A percentile compares a stretch with the other conserved stretches of the same genome.
Conservation (phyloP, 2,113 vertebrate species). For the Acinonyx jubatus region DNA sequence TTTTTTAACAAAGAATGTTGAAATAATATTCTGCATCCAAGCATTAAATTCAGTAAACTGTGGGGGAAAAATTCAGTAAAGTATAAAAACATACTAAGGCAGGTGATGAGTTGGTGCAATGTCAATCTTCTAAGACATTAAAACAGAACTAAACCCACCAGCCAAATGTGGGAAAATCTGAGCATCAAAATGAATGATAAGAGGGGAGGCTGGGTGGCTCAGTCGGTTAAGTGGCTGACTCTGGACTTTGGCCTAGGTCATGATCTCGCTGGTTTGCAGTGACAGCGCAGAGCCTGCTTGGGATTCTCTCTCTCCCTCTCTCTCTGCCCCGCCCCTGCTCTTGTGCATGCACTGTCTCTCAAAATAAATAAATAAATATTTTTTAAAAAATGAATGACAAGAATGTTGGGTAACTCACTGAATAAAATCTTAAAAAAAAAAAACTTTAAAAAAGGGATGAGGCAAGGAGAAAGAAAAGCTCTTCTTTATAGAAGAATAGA, state of each 20-base stretch:
- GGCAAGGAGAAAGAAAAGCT: not conserved
- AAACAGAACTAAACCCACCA: conserved; percentile 4
- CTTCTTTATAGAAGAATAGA: not conserved
- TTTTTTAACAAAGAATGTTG: not conserved
- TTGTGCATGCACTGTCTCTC: too few relatives aligned
- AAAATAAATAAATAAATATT: too few relatives aligned
- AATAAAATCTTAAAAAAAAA: too few relatives aligned
- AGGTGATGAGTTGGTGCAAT: not conserved
- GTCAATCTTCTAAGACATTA: conserved; percentile 15
- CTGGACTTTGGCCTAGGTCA: not conserved
- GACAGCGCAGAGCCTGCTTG: too few relatives aligned
- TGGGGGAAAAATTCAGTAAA: not conserved
- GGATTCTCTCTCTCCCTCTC: too few relatives aligned
- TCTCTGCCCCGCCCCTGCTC: too few relatives aligned
- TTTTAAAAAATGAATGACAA: too few relatives aligned
- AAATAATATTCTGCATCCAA: not conserved
- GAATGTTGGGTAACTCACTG: not conserved
- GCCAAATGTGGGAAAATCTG: not conserved
- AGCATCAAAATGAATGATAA: not conserved
- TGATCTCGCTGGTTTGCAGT: too few relatives aligned
- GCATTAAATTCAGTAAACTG: not conserved
- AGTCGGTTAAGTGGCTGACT: not conserved
- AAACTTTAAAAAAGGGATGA: not conserved
- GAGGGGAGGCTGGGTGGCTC: not conserved
- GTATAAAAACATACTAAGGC: not conserved